Evolutionary conservation across 2,888 invertebrate species (phyloP).

Genomic region (Drosophila prostipennis): DNA sequence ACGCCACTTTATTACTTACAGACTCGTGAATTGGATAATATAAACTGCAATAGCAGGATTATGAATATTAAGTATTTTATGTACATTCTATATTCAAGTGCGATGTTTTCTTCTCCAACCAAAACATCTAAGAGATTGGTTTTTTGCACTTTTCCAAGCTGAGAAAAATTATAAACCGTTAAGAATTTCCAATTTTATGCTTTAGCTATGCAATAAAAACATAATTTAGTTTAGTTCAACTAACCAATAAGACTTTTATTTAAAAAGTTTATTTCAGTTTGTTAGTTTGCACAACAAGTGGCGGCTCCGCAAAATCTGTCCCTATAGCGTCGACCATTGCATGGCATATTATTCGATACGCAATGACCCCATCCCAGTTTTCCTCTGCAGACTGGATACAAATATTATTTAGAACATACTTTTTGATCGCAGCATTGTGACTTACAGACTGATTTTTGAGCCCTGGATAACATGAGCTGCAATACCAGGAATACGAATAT

Average conservation of each 20-base stretch:
- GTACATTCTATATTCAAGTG: background rate
- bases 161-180: background rate
- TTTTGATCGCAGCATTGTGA: background rate
- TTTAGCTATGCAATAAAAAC: background rate
- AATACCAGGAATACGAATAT: background rate
- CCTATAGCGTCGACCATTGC: background rate
- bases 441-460: constrained; percentile 2
- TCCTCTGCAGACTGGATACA: constrained; percentile 3
- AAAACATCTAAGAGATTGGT: background rate
- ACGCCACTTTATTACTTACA: constrained; percentile 2
- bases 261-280: no score
- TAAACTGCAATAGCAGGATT: background rate
- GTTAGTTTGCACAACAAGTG: background rate
- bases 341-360: rapidly evolving
- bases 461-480: background rate
- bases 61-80: background rate
- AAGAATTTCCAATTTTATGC: constrained; percentile 2
- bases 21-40: no score
- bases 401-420: background rate
- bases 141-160: background rate
- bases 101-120: background rate
- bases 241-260: no score
- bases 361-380: background rate
- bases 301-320: background rate
- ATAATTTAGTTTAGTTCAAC: no score